A percentile compares a stretch with the other conserved stretches of the same genome.
Evolutionary conservation across 2,113 vertebrate genomes (phyloP).

Genomic region (Erpornis zantholeuca): DNA sequence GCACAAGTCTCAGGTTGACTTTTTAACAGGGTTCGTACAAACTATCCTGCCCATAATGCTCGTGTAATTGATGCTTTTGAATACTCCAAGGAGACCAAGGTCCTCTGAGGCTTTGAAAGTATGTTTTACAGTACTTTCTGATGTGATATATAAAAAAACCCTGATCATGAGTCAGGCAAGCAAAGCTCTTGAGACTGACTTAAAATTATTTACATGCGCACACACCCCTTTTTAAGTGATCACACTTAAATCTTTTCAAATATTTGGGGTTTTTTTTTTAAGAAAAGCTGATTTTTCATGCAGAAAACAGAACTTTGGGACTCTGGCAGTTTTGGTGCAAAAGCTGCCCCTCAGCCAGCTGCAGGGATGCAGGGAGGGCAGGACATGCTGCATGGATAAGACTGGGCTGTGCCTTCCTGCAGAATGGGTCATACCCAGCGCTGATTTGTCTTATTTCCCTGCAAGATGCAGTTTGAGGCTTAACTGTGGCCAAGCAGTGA

Average conservation of each 20-base stretch:
- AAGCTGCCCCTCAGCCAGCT: neutral
- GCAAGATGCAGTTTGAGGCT: neutral
- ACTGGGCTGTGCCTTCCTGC: neutral
- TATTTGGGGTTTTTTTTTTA: neutral
- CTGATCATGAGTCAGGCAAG: conserved; percentile 16
- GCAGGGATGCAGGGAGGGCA: neutral
- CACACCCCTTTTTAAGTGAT: conserved; percentile 34
- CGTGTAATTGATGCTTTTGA: conserved; percentile 50
- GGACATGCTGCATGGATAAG: rapidly evolving
- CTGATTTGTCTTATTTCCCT: neutral
- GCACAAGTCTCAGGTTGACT: conserved; percentile 41
- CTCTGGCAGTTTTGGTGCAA: neutral
- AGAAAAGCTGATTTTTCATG: neutral
- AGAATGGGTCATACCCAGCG: neutral
- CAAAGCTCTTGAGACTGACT: conserved; percentile 2
- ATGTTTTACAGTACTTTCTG: conserved; percentile 57
- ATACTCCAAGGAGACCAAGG: neutral
- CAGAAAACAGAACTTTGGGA: neutral
- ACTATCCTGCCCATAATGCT: conserved; percentile 30
- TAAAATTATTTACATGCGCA: conserved; percentile 37
- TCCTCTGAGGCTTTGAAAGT: conserved; percentile 44
- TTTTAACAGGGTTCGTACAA: conserved; percentile 54
- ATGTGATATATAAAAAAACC: conserved; percentile 21
- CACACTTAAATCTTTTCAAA: neutral
- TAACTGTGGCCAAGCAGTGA: neutral